Evolutionary conservation across 2,113 vertebrate genomes (phyloP).

Genomic region (Oncorhynchus kisutch): DNA sequence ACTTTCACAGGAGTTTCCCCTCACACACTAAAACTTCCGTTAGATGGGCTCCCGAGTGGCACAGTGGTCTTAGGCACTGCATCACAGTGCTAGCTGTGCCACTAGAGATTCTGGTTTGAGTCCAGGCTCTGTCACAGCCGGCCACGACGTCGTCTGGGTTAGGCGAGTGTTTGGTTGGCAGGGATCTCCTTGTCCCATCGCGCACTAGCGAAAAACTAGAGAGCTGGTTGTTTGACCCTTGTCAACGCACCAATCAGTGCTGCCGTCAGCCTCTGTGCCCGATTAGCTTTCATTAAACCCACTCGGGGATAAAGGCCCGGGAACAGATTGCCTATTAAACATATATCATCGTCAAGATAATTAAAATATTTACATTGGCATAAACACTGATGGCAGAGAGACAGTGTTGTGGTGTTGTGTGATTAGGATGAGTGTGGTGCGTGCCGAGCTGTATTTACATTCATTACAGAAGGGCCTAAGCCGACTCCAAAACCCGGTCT

Average conservation of each 20-base stretch:
- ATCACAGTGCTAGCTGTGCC: too few relatives aligned
- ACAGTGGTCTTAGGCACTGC: neutral
- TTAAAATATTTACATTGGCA: conserved; percentile 49
- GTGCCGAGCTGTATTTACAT: conserved; percentile 17
- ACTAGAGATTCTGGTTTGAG: too few relatives aligned
- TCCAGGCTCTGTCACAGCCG: too few relatives aligned
- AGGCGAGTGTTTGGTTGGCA: too few relatives aligned
- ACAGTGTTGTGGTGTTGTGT: conserved; percentile 5
- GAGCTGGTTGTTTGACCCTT: conserved; percentile 38
- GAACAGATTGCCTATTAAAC: conserved; percentile 50
- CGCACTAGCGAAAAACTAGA: neutral
- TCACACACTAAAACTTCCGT: neutral
- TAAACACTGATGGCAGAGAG: conserved; percentile 24
- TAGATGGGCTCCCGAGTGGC: too few relatives aligned
- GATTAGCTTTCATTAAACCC: conserved; percentile 41
- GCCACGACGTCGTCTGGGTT: too few relatives aligned
- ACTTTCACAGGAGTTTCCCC: neutral
- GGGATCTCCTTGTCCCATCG: too few relatives aligned
- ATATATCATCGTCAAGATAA: conserved; percentile 54
- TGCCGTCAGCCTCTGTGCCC: conserved; percentile 16
- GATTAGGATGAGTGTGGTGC: conserved; percentile 29
- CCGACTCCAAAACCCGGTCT: neutral
- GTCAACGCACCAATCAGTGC: conserved; percentile 44
- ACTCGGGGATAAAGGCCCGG: conserved; percentile 17
- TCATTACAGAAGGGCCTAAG: conserved; percentile 21